Conservation (phyloP, 2,797 vertebrate genomes). For the Hyperoplus lanceolatus region DNA sequence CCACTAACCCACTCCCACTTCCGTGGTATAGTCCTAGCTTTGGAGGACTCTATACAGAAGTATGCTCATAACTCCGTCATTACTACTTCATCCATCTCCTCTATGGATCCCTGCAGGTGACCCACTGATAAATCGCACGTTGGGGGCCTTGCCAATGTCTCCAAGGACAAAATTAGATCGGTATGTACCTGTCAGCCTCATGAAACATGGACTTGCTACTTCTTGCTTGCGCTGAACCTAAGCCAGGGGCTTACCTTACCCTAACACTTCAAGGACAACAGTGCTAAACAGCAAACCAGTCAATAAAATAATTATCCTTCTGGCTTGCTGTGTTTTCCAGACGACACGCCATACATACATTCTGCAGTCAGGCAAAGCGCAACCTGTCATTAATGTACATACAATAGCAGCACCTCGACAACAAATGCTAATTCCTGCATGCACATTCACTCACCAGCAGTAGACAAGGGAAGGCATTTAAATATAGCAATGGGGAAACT, state of each 20-base stretch:
- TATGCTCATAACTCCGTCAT: slow-evolving; percentile 75
- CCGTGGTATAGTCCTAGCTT: slow-evolving; percentile 27
- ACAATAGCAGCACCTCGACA: neutral
- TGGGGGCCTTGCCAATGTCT: slow-evolving; percentile 70
- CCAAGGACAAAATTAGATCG: slow-evolving; percentile 84
- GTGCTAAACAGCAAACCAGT: slow-evolving; percentile 21
- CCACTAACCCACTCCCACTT: slow-evolving; percentile 48
- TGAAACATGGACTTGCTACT: slow-evolving; percentile 78
- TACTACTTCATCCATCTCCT: slow-evolving; percentile 79
- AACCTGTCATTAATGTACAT: slow-evolving; percentile 3
- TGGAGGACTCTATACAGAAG: slow-evolving; percentile 68
- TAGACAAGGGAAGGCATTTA: slow-evolving; percentile 38
- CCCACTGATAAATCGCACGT: slow-evolving; percentile 78
- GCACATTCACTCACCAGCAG: slow-evolving; percentile 31
- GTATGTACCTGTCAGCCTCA: slow-evolving; percentile 81
- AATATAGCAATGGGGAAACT: slow-evolving; percentile 63
- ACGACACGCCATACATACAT: neutral
- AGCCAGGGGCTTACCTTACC: slow-evolving; percentile 58
- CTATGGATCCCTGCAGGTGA: slow-evolving; percentile 70
- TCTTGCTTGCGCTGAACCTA: slow-evolving; percentile 47
- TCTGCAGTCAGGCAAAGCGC: neutral
- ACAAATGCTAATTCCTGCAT: slow-evolving; percentile 51
- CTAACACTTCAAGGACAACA: slow-evolving; percentile 36
- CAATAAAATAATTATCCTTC: slow-evolving; percentile 9
- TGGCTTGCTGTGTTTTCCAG: neutral